Conservation (phyloP, 2,797 vertebrate genomes). For the Lemur catta region DNA sequence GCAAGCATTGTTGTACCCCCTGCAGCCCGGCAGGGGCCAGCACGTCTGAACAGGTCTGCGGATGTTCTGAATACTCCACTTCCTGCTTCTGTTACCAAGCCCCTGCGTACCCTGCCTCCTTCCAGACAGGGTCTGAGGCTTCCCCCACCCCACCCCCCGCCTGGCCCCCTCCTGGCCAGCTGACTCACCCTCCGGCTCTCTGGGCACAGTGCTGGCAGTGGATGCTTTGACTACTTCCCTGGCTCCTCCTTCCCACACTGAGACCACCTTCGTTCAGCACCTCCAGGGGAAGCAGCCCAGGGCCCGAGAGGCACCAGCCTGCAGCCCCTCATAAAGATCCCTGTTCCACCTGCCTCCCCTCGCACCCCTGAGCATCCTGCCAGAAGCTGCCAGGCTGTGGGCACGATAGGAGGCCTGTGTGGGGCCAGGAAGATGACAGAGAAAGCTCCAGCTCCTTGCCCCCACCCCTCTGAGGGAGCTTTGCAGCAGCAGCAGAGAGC, state of each 20-base stretch:
- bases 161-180: too few species aligned
- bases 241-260: not conserved
- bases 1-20: conserved; percentile 15
- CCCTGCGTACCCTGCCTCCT: not conserved
- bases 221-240: not conserved
- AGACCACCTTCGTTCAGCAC: not conserved
- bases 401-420: fast-evolving
- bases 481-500: not conserved
- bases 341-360: not conserved
- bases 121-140: not conserved
- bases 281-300: not conserved
- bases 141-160: not conserved
- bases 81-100: conserved; percentile 39
- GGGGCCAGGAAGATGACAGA: not conserved
- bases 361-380: not conserved
- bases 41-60: not conserved
- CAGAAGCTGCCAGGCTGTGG: not conserved
- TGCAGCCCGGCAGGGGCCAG: not conserved
- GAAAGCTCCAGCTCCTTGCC: not conserved
- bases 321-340: not conserved
- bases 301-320: not conserved
- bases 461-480: not conserved
- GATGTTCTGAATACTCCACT: not conserved
- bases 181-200: not conserved
- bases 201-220: not conserved